Conservation (phyloP, 92 coral and sea anemone species). For the Epizoanthus illoricatus region DNA sequence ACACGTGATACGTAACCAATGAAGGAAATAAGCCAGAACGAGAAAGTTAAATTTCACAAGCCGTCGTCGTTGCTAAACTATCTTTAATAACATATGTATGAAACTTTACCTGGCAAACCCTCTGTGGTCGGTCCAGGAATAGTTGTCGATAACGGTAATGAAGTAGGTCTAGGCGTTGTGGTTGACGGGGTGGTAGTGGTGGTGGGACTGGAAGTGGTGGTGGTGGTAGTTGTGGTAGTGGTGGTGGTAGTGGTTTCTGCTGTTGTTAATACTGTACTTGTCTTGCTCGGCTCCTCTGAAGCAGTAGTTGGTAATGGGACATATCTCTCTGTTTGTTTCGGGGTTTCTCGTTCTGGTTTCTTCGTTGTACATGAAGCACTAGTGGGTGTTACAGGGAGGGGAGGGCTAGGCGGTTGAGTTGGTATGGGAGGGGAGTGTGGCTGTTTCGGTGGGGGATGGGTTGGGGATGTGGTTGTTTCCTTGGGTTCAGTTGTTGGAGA, state of each 20-base stretch:
- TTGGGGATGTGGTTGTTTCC: neutral
- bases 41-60: too few species aligned
- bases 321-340: neutral
- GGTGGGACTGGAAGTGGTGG: neutral
- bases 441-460: constrained; percentile 10
- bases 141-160: too few species aligned
- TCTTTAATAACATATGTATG: too few species aligned
- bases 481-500: neutral
- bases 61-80: too few species aligned
- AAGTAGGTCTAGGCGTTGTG: too few species aligned
- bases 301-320: neutral
- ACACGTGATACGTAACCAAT: too few species aligned
- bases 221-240: neutral
- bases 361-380: neutral
- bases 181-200: neutral
- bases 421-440: constrained; percentile 11
- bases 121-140: too few species aligned
- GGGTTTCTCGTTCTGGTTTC: neutral
- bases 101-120: too few species aligned
- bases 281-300: neutral
- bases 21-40: too few species aligned
- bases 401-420: neutral
- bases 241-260: neutral
- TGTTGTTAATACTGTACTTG: neutral
- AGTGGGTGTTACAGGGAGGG: neutral